phyloP scores from a whole-genome alignment of 2,888 invertebrate species.

The Bugula neritina region DNA sequence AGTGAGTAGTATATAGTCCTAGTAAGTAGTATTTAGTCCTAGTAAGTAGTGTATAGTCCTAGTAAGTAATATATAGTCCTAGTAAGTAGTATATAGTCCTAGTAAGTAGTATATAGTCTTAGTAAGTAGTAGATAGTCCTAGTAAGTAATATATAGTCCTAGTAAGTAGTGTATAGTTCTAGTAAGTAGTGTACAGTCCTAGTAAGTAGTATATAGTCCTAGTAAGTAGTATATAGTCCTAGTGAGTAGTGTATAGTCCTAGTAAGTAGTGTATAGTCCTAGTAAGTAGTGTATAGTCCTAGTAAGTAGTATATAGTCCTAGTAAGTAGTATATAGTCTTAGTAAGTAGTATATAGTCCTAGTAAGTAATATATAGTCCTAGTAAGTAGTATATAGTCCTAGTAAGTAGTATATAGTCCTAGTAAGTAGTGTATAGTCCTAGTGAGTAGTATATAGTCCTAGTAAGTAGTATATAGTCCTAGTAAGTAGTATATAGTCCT shows the following conservation, averaged over 20 bases:
- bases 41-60: conserved; percentile 77
- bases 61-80: conserved; percentile 78
- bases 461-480: conserved; percentile 78
- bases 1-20: conserved; percentile 78
- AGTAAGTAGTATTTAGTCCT: conserved; percentile 74
- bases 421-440: conserved; percentile 77
- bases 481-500: conserved; percentile 78
- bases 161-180: conserved; percentile 77
- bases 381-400: conserved; percentile 78
- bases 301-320: conserved; percentile 78
- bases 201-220: conserved; percentile 78
- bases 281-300: conserved; percentile 77
- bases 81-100: conserved; percentile 78
- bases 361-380: conserved; percentile 78
- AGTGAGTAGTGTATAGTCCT: conserved; percentile 77
- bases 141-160: conserved; percentile 78
- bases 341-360: conserved; percentile 78
- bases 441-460: conserved; percentile 78
- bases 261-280: conserved; percentile 77
- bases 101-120: conserved; percentile 78
- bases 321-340: conserved; percentile 78
- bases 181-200: conserved; percentile 77
- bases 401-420: conserved; percentile 78
- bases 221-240: conserved; percentile 78
- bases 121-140: conserved; percentile 77